Conservation (phyloP, 1,140 invertebrate genomes). For the Sesamia nonagrioides region DNA sequence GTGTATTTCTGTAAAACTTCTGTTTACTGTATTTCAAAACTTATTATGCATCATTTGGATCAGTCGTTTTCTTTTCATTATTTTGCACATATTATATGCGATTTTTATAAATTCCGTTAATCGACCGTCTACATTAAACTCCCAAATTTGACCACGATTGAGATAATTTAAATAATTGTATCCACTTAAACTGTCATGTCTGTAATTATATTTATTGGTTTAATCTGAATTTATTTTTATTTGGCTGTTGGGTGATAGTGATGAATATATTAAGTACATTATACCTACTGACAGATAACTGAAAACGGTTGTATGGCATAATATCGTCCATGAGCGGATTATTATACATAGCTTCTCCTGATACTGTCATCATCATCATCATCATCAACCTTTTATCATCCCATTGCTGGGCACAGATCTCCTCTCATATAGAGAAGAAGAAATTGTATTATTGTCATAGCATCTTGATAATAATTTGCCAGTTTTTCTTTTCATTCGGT, state of each 20-base stretch:
- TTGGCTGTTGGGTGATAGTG: not conserved
- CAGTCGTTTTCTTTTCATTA: no score
- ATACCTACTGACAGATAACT: not conserved
- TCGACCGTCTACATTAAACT: not conserved
- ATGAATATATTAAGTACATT: not conserved
- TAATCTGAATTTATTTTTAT: conserved; percentile 45
- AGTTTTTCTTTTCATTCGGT: no score
- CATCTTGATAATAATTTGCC: not conserved
- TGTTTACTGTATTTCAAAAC: no score
- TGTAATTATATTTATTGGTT: conserved; percentile 10
- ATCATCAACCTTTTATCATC: no score
- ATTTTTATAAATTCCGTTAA: not conserved
- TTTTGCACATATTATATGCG: no score
- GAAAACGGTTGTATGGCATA: not conserved
- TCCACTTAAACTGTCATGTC: conserved; percentile 8
- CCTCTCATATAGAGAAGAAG: no score
- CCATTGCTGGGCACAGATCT: no score
- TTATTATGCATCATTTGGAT: no score
- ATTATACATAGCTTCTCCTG: not conserved
- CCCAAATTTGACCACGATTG: not conserved
- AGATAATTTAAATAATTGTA: not conserved
- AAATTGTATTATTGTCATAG: no score
- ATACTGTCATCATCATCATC: no score
- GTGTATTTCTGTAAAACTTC: no score
- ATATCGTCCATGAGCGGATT: not conserved